Evolutionary conservation across 2,113 vertebrate species (phyloP), one percentile per base, ranked within the genome.

Genomic region (Montifringilla adamsi): DNA sequence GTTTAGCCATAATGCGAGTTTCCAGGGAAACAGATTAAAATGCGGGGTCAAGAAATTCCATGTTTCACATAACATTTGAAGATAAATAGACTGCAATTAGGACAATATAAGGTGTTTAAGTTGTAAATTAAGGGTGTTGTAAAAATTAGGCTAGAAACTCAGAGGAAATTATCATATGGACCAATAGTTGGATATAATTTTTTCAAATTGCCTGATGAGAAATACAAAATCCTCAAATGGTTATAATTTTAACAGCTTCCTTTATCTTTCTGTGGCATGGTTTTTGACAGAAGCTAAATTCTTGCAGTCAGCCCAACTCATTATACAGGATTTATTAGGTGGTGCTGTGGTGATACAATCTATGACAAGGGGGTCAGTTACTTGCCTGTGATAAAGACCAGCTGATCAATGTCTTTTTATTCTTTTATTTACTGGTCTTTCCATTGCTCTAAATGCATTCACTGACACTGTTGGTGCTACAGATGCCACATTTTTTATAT

Each of bases 281-380:
- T 50, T 94, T 90, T 89, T 87, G 93, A 91, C 86, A 73, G 60
- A 69, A 89, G 49, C 70, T 91, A 74, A 94, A 88, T 66, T 84
- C 78, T 46, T 93, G 75, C 75, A 47, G 91, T 89, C 81, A 91
- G 47, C 62, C 68, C 50, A 79, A 18, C 47, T 93, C 82, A 82
- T 94, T 87, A 82, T 31, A 73, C 16, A 47, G 64, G 43, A 90
- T 89, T 92, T 92, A 91, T 88, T 90, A 85, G 68, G 37, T 35
- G 56, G 46, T 67, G 55, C 37, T 64, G 26, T 62, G 85, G 80
- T 17, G 46, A 84, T 95, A 96, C 20, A 26, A 91, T 88, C 86
- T 89, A 28, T 90, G 91, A 94, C 68, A 77, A 91, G 39, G 60
- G 77, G 94, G 74, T 93, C 12, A 8, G 60, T 91, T 93, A 91